phyloP scores from a whole-genome alignment of 92 coral and sea anemone species.

The Palythoa grandis region DNA sequence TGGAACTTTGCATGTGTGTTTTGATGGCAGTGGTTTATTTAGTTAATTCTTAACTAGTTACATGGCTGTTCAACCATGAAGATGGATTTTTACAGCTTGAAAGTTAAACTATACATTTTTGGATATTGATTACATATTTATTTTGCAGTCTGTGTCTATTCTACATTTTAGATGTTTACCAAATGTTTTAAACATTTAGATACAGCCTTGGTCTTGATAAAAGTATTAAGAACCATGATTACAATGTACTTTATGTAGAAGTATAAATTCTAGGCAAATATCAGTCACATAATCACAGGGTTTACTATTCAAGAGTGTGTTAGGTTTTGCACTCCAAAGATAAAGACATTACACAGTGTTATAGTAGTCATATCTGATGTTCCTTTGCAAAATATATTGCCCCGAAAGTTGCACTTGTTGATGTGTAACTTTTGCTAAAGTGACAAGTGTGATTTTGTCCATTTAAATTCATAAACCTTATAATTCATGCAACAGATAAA shows the following conservation, averaged over 20 bases:
- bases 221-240: background rate
- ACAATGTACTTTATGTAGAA: background rate
- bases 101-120: background rate
- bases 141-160: slow-evolving; percentile 1
- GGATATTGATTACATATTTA: slow-evolving; percentile 28
- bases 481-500: slow-evolving; percentile 3
- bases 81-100: background rate
- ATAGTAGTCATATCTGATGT: background rate
- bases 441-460: background rate
- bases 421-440: slow-evolving; percentile 13
- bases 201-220: background rate
- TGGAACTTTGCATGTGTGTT: background rate
- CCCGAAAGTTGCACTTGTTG: background rate
- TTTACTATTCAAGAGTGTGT: background rate
- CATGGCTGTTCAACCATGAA: slow-evolving; percentile 25
- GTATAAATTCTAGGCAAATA: background rate
- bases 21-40: background rate
- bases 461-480: background rate
- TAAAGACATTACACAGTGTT: background rate
- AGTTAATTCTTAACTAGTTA: slow-evolving; percentile 39
- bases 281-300: slow-evolving; percentile 13
- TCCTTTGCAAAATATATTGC: slow-evolving; percentile 1
- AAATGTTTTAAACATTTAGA: background rate
- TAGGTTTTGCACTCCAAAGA: background rate
- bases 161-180: background rate